These are phyloP conservation scores for Nephotettix cincticeps DNA, from an alignment of 1,140 invertebrate species.

Conservation along the genomic window DNA sequence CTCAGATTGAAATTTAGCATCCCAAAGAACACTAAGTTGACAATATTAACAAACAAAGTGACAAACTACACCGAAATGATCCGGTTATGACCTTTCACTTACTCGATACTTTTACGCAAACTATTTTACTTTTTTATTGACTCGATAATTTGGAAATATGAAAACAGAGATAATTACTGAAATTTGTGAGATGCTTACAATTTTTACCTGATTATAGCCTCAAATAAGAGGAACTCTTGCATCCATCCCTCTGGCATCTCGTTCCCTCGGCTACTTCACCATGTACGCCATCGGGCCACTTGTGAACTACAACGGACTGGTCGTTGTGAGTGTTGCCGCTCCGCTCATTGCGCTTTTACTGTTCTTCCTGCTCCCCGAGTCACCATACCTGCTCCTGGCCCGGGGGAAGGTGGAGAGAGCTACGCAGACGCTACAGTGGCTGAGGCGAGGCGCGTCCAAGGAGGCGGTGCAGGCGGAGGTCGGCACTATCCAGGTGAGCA, in stretches of 20 bases:
- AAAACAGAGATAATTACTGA: too few species aligned
- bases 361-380: slow-evolving; percentile 2
- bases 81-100: too few species aligned
- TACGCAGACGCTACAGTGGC: background rate
- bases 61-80: too few species aligned
- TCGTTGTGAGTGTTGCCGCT: background rate
- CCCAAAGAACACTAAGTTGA: too few species aligned
- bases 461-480: background rate
- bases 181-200: too few species aligned
- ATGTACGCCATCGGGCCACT: background rate
- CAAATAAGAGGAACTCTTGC: background rate
- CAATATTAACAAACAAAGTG: too few species aligned
- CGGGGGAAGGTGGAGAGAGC: background rate
- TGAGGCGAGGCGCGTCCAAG: background rate
- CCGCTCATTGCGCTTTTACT: background rate
- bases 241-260: background rate
- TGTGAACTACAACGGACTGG: background rate
- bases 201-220: background rate
- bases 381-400: background rate
- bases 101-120: too few species aligned
- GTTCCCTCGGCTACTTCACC: slow-evolving; percentile 6
- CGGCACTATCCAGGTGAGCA: background rate
- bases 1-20: too few species aligned
- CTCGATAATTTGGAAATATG: too few species aligned
- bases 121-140: too few species aligned